Evolutionary conservation across 2,888 invertebrate genomes (phyloP), one percentile per base, ranked within the genome.

Genomic region (Trissonchulus latispiculum): DNA sequence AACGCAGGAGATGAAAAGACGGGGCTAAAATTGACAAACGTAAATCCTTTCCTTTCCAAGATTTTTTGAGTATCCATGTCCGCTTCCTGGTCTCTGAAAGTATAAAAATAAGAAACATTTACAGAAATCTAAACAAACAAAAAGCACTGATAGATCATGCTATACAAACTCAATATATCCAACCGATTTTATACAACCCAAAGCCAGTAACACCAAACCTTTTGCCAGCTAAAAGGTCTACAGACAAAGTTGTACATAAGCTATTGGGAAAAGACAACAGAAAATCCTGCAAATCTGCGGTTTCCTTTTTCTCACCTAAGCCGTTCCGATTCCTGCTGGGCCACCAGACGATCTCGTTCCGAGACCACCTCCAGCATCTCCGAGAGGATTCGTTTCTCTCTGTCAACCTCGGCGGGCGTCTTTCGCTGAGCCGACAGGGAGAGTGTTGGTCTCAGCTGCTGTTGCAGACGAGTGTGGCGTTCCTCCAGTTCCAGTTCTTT

Each of bases 401-500:
- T 32, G 32, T 64, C 66, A n/a, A 64, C 33, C 18, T 64, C 66
- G 15, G 66, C 8, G 15, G 33, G 8, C 29, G 66, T 64, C 33
- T 64, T 64, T 18, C 33, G 32, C 33, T 64, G 8, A 8, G 66
- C 61, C 71, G 71, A 61, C 28, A 64, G 8, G n/a, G 66, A 31
- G 28, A 71, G 28, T 3, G 62, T 3, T 29, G 28, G 29, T 2
- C 71, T 48, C 15, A 61, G 28, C 61, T 28, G 2, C 29, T 71
- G 71, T 36, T 71, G 71, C 62, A 71, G 61, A 28, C 28, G 61
- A 36, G 2, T 15, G 61, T 71, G 71, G 61, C 62, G 28, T 3
- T 71, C 62, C 29, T 71, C 71, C 36, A 71, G 61, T 28, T 71
- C 71, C 37, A 71, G 35, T 8, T 71, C 71, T 3, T 32, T n/a